Conservation (phyloP, 92 coral and sea anemone species). For the Paragorgia papillata region DNA sequence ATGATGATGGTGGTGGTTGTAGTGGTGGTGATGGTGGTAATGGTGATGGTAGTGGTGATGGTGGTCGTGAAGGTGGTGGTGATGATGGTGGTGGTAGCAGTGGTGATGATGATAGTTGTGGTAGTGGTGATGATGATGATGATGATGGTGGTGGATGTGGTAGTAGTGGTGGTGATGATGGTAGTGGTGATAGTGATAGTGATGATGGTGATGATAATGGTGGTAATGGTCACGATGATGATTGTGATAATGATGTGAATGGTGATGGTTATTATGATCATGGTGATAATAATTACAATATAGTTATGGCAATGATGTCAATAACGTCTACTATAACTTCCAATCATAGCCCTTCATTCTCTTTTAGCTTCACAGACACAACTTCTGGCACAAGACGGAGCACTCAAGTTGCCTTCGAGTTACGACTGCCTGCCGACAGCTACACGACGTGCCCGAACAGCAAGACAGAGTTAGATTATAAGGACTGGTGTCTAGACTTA, state of each 20-base stretch:
- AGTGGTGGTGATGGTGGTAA: constrained; percentile 5
- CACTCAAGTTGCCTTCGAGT: constrained; percentile 88
- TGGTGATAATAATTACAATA: neutral
- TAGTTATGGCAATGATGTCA: neutral
- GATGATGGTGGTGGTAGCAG: neutral
- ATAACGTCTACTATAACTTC: neutral
- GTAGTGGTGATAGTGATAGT: neutral
- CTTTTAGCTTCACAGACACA: constrained; percentile 74
- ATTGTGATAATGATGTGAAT: constrained; percentile 3
- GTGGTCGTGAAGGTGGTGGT: constrained; percentile 3
- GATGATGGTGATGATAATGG: neutral
- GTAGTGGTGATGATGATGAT: neutral
- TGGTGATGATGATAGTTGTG: constrained; percentile 6
- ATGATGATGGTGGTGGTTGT: neutral
- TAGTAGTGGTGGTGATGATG: neutral
- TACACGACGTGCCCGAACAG: constrained; percentile 67
- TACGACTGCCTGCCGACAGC: constrained; percentile 85
- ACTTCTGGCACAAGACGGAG: constrained; percentile 74
- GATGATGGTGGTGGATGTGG: neutral
- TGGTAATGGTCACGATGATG: constrained; percentile 9
- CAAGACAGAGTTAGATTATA: constrained; percentile 23
- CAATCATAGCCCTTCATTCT: neutral
- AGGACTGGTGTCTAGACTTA: constrained; percentile 30
- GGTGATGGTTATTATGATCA: neutral
- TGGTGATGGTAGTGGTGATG: constrained; percentile 21